Evolutionary conservation across 2,113 vertebrate species (phyloP).

Genomic region (Halcyon malimbica): DNA sequence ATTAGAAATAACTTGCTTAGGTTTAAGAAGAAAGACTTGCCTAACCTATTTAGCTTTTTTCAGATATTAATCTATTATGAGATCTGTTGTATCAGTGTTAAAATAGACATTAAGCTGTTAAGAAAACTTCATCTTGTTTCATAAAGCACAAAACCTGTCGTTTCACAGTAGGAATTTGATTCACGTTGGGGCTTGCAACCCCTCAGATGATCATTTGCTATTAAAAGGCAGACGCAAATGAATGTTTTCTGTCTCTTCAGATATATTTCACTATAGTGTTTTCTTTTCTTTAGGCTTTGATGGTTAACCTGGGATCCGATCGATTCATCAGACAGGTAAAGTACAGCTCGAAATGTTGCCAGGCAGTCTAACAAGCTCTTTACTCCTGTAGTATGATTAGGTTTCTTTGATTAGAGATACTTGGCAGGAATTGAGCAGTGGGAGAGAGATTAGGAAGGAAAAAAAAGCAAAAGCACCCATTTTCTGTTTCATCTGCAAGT

Average conservation of each 20-base stretch:
- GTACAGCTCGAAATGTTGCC: neutral
- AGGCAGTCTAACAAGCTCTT: neutral
- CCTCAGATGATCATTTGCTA: neutral
- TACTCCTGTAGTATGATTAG: neutral
- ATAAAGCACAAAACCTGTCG: neutral
- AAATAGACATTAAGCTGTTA: neutral
- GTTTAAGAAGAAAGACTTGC: neutral
- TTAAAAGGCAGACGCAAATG: neutral
- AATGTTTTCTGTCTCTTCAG: conserved; percentile 1
- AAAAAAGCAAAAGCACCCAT: neutral
- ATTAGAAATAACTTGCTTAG: neutral
- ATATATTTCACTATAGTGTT: neutral
- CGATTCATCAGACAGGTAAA: conserved; percentile 95
- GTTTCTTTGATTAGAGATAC: neutral
- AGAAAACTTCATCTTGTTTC: neutral
- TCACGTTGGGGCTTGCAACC: neutral
- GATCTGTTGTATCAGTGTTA: neutral
- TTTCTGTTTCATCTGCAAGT: neutral
- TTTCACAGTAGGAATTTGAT: conserved; percentile 5
- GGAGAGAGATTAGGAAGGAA: neutral
- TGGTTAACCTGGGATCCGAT: conserved; percentile 96
- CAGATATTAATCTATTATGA: neutral
- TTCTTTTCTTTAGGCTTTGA: conserved; percentile 85
- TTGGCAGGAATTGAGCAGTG: neutral
- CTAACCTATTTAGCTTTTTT: neutral